These are phyloP conservation scores for Calephelis nemesis DNA, from an alignment of 1,140 invertebrate species.

Conservation along the genomic window DNA sequence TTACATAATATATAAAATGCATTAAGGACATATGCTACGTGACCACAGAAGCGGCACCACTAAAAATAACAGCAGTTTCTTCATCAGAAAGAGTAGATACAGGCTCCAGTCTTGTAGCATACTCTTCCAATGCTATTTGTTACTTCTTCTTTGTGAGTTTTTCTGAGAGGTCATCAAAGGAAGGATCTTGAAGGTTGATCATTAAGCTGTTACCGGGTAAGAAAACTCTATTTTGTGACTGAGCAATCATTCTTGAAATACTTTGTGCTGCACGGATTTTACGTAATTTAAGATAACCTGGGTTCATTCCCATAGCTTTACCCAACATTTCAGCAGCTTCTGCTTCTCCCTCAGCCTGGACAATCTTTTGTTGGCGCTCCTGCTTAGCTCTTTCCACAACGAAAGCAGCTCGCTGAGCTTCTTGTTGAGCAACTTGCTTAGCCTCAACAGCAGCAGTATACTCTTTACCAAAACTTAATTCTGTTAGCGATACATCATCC, in stretches of 20 bases:
- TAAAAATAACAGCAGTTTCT: constrained; percentile 61
- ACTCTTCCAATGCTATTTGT: constrained; percentile 71
- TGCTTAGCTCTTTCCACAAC: constrained; percentile 98
- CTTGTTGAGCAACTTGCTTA: constrained; percentile 99
- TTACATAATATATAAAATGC: constrained; percentile 48
- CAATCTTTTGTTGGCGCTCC: constrained; percentile 99
- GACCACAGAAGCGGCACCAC: constrained; percentile 61
- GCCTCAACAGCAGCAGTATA: constrained; percentile 99
- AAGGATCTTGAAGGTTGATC: constrained; percentile 97
- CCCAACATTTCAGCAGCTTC: constrained; percentile 99
- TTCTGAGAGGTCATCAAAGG: constrained; percentile 93
- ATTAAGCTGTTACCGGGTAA: constrained; percentile 95
- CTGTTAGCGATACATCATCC: constrained; percentile 99
- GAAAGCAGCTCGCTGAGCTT: constrained; percentile 98
- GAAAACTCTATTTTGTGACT: constrained; percentile 97
- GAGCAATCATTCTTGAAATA: constrained; percentile 97
- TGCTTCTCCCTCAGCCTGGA: constrained; percentile 99
- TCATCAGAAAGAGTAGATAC: constrained; percentile 60
- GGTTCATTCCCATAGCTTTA: constrained; percentile 95
- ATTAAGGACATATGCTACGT: constrained; percentile 46
- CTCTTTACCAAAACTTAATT: constrained; percentile 98
- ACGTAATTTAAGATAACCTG: constrained; percentile 97
- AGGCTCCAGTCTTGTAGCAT: constrained; percentile 46
- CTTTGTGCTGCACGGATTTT: constrained; percentile 98
- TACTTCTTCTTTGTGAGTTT: constrained; percentile 91